phyloP scores from a whole-genome alignment of 2,797 vertebrate species.

The Acrossocheilus wenchowensis region DNA sequence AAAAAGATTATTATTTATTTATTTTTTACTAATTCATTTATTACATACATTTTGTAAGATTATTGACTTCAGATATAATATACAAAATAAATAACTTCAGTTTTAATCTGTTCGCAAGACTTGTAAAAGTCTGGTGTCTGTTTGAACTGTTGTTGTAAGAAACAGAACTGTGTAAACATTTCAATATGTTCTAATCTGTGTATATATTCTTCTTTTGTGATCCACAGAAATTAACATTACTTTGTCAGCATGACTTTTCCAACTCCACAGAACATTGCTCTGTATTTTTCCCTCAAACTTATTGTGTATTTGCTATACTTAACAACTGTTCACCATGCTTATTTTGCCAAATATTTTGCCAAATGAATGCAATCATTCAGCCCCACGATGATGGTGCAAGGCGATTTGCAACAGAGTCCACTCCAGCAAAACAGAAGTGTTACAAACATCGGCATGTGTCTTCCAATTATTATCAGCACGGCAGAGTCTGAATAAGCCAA shows the following conservation, averaged over 20 bases:
- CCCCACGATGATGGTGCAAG: no score
- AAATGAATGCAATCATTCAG: conserved; percentile 8
- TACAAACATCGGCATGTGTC: neutral
- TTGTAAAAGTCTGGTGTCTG: no score
- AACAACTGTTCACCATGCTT: neutral
- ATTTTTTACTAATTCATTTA: no score
- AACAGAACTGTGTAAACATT: neutral
- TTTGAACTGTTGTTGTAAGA: neutral
- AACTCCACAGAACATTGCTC: neutral
- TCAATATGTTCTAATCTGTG: neutral
- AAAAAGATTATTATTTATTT: no score
- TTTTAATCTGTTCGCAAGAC: no score
- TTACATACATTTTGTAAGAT: no score
- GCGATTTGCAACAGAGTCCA: neutral
- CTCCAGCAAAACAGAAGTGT: neutral
- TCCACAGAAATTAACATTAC: neutral
- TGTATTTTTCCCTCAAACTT: neutral
- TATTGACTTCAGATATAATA: no score
- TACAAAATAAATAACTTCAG: no score
- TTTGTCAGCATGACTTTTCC: neutral
- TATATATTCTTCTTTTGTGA: neutral
- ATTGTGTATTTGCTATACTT: neutral
- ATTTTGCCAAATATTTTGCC: neutral
- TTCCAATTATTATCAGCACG: neutral
- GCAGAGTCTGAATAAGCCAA: neutral